Percentiles rank a stretch among this genome's conserved stretches.
Evolutionary conservation across 2,888 invertebrate genomes (phyloP).

Genomic region (Lasius platythorax): DNA sequence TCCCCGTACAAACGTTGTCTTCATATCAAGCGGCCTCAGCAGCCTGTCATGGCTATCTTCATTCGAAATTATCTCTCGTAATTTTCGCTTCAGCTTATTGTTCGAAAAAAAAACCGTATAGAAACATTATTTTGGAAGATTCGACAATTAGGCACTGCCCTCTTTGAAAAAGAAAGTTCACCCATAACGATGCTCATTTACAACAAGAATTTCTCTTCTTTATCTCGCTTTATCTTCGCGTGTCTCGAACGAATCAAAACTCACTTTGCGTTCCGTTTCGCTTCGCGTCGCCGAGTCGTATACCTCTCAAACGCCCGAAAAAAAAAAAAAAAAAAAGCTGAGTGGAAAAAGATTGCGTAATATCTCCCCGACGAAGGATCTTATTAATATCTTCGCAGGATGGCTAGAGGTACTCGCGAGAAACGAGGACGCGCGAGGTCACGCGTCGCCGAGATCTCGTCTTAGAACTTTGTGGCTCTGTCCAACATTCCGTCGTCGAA

Average conservation of each 20-base stretch:
- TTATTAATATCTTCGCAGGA: conserved; percentile 6
- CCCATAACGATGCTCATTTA: background rate
- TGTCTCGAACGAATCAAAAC: background rate
- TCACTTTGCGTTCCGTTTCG: background rate
- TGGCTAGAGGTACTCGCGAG: background rate
- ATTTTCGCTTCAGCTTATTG: background rate
- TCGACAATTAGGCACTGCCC: conserved; percentile 44
- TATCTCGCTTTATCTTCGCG: background rate
- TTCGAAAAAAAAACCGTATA: conserved; percentile 17
- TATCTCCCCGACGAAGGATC: background rate
- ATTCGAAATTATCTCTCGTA: background rate
- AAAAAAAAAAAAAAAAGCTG: background rate
- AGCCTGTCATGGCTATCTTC: background rate
- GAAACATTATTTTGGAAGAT: conserved; percentile 53
- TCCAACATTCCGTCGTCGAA: background rate
- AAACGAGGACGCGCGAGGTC: conserved; percentile 20
- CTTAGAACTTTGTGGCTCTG: background rate
- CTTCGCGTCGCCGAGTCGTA: background rate
- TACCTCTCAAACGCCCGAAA: background rate
- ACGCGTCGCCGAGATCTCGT: background rate
- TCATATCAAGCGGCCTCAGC: background rate
- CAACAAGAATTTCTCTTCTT: background rate
- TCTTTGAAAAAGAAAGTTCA: background rate
- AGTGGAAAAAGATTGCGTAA: conserved; percentile 1
- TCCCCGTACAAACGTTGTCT: background rate